A percentile compares a stretch with the other conserved stretches of the same genome.
These are phyloP conservation scores for Neosalanx taihuensis DNA, from an alignment of 2,797 vertebrate species.

Conservation along the genomic window DNA sequence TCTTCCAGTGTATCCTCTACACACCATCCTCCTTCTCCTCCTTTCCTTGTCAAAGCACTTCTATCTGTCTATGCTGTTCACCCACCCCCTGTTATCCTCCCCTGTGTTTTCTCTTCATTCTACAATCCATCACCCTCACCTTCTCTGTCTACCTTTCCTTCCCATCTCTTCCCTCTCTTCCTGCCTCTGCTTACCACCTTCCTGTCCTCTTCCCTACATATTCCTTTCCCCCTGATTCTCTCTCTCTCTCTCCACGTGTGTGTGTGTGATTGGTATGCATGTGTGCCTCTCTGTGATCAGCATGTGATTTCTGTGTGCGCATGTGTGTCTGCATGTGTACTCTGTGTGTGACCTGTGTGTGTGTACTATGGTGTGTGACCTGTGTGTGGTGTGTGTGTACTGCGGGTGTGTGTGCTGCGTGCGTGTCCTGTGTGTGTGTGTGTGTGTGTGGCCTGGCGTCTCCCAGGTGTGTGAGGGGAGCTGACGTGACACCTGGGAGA, in stretches of 20 bases:
- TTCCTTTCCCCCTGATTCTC: slow-evolving; percentile 6
- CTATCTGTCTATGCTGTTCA: slow-evolving; percentile 10
- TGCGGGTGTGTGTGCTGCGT: too few relatives aligned
- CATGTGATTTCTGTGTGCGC: too few relatives aligned
- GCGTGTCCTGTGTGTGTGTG: slow-evolving; percentile 10
- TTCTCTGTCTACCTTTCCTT: neutral
- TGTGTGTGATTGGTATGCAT: neutral
- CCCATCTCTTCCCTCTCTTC: neutral
- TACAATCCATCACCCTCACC: slow-evolving; percentile 5
- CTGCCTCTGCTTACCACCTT: slow-evolving; percentile 14
- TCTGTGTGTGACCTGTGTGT: slow-evolving; percentile 8
- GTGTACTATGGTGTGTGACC: too few relatives aligned
- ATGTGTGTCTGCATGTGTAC: neutral
- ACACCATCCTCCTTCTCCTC: neutral
- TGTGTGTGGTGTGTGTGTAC: slow-evolving; percentile 23
- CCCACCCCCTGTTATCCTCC: slow-evolving; percentile 16
- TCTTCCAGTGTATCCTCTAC: neutral
- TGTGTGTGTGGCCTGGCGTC: slow-evolving; percentile 34
- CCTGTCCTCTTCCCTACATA: slow-evolving; percentile 16
- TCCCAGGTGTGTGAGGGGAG: slow-evolving; percentile 51
- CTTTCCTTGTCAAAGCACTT: slow-evolving; percentile 23
- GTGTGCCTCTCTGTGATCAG: slow-evolving; percentile 2
- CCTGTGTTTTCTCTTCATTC: neutral
- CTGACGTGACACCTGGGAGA: slow-evolving; percentile 55
- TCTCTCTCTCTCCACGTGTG: neutral